Evolutionary conservation across 1,140 invertebrate species (phyloP), one percentile per base, ranked within the genome.

Genomic region (Drosophila sp.): DNA sequence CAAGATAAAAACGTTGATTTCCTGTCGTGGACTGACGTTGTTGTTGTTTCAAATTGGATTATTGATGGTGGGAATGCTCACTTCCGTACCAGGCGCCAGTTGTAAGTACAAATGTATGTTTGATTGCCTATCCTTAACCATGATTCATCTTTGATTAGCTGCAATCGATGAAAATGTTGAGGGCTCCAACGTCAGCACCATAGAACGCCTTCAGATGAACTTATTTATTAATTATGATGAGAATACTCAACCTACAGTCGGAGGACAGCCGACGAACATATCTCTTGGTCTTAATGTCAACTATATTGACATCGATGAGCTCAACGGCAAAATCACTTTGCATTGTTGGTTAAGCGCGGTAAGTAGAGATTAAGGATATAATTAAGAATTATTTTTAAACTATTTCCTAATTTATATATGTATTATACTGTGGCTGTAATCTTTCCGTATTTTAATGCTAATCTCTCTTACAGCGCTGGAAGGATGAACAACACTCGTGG

Each of bases 401-500:
- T n/a, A n/a, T 21, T 21, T 21, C 21, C 21, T 4, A 21, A 21
- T 21, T 21, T 21, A 21, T 21, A 21, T 21, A 21, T 21, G n/a
- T n/a, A n/a, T n/a, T n/a, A n/a, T n/a, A n/a, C n/a, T n/a, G n/a
- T n/a, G 21, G 4, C 21, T 21, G 21, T 21, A 21, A 21, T 4
- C 21, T 21, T 21, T 21, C 21, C 21, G 21, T 21, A 21, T 21
- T 21, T 2, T 21, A 2, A 21, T 2, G 4, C 6, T 25, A 1
- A n/a, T 11, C 9, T 11, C 32, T 11, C 4, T 0, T 13, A 25
- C 1, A 96, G 95, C 56, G 64, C 6, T 95, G 95, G 95, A 93
- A 78, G 18, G 95, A 95, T 79, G 94, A 95, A 48, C 94, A 94
- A 63, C 91, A 95, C 2, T 93, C 92, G 53, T 96, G 95, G 95